phyloP scores from a whole-genome alignment of 2,797 vertebrate species.

The Tangara arthus region DNA sequence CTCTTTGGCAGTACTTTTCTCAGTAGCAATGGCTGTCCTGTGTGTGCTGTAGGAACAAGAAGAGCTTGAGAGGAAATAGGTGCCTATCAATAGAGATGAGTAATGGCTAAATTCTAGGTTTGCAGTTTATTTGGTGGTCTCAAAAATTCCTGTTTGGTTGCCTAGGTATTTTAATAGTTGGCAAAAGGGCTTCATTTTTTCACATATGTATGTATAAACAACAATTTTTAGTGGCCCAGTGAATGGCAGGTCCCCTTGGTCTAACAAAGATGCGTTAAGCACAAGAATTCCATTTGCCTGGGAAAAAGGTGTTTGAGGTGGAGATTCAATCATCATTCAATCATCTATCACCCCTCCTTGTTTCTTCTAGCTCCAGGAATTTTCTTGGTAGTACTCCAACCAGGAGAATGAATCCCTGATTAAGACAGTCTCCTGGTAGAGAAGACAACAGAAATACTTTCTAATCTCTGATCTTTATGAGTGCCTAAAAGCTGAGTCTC shows the following conservation, averaged over 20 bases:
- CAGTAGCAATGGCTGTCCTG: not conserved
- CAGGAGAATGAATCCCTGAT: not conserved
- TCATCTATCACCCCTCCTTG: not conserved
- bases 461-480: not conserved
- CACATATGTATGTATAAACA: accelerated
- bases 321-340: not conserved
- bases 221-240: not conserved
- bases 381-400: not conserved
- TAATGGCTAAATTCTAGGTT: not conserved
- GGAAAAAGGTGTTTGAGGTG: not conserved
- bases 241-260: not conserved
- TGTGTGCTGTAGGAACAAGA: not conserved
- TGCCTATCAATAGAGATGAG: not conserved
- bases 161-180: not conserved
- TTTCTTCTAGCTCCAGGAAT: not conserved
- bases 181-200: not conserved
- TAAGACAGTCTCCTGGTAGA: not conserved
- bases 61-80: not conserved
- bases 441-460: not conserved
- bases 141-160: not conserved
- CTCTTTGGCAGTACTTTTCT: not conserved
- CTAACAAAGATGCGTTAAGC: not conserved
- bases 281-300: not conserved
- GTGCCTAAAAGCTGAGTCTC: not conserved
- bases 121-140: not conserved